These are phyloP conservation scores for Sanderia malayensis DNA, from an alignment of 30 jellyfish, hydroid and myxozoan species.

Conservation along the genomic window DNA sequence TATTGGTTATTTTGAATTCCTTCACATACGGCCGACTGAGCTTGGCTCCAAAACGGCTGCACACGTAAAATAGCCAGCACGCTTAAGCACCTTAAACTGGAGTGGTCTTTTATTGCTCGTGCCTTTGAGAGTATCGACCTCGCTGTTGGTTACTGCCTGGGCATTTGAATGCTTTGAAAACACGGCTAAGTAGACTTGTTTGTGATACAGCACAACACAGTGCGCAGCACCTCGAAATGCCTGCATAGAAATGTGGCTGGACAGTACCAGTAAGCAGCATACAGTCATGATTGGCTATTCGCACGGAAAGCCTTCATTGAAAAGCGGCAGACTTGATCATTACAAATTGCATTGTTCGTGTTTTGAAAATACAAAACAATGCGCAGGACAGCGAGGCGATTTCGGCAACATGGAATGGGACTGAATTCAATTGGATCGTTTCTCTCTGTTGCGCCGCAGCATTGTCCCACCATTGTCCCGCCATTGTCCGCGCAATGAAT, in stretches of 20 bases:
- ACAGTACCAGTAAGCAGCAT: too few species aligned
- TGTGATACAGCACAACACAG: slow-evolving; percentile 47
- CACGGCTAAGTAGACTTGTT: slow-evolving; percentile 45
- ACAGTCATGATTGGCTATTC: slow-evolving; percentile 57
- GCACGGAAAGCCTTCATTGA: slow-evolving; percentile 42
- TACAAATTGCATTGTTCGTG: slow-evolving; percentile 40
- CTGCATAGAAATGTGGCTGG: too few species aligned
- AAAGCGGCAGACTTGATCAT: slow-evolving; percentile 68
- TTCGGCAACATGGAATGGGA: slow-evolving; percentile 78
- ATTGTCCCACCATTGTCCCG: slow-evolving; percentile 49
- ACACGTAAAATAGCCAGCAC: slow-evolving; percentile 18
- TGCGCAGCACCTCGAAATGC: background rate
- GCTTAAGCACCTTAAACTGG: slow-evolving; percentile 34
- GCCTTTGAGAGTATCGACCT: slow-evolving; percentile 9
- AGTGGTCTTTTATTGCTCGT: slow-evolving; percentile 29
- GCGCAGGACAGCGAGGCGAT: slow-evolving; percentile 65
- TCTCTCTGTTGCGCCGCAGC: slow-evolving; percentile 72
- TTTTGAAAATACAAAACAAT: slow-evolving; percentile 51
- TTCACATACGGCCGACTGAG: slow-evolving; percentile 38
- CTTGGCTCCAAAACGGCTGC: slow-evolving; percentile 59
- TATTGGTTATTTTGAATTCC: slow-evolving; percentile 21
- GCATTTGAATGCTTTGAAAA: too few species aligned
- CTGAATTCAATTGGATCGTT: slow-evolving; percentile 63
- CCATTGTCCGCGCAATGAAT: slow-evolving; percentile 61
- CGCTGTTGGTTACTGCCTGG: slow-evolving; percentile 53